Evolutionary conservation across 1,140 invertebrate genomes (phyloP).

Genomic region (Nasonia giraulti): DNA sequence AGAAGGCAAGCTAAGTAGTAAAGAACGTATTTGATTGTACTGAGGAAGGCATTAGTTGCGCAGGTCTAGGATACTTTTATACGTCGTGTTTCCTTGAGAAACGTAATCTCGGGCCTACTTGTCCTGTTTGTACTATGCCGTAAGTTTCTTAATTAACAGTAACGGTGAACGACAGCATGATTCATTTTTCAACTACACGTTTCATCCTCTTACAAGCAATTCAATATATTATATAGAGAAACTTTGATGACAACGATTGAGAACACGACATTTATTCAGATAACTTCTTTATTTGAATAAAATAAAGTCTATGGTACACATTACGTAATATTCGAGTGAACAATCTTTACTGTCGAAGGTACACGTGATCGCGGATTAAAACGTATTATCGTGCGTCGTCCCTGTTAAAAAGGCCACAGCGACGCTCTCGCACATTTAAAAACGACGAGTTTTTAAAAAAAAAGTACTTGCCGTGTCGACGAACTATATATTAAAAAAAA

Average conservation of each 20-base stretch:
- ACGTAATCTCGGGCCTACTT: neutral
- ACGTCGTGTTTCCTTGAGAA: neutral
- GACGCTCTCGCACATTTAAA: slow-evolving; percentile 5
- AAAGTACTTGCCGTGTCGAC: slow-evolving; percentile 26
- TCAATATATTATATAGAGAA: neutral
- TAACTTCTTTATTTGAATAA: slow-evolving; percentile 47
- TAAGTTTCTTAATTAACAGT: neutral
- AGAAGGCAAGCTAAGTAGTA: neutral
- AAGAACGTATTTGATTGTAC: too few species aligned
- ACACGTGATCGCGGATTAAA: slow-evolving; percentile 29
- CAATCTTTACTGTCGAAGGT: slow-evolving; percentile 34
- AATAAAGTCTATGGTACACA: slow-evolving; percentile 48
- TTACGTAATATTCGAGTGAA: slow-evolving; percentile 40
- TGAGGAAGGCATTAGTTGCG: too few species aligned
- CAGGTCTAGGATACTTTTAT: too few species aligned
- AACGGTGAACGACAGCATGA: too few species aligned
- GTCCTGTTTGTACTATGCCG: neutral
- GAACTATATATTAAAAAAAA: slow-evolving; percentile 35
- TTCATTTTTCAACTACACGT: too few species aligned
- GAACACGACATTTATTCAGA: slow-evolving; percentile 4
- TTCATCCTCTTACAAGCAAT: too few species aligned
- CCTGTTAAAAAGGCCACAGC: neutral
- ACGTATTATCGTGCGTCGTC: neutral
- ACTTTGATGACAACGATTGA: neutral
- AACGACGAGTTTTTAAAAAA: slow-evolving; percentile 9